Base-by-base conservation (phyloP, 92 coral and sea anemone species). In the Epizoanthus scotinus region DNA sequence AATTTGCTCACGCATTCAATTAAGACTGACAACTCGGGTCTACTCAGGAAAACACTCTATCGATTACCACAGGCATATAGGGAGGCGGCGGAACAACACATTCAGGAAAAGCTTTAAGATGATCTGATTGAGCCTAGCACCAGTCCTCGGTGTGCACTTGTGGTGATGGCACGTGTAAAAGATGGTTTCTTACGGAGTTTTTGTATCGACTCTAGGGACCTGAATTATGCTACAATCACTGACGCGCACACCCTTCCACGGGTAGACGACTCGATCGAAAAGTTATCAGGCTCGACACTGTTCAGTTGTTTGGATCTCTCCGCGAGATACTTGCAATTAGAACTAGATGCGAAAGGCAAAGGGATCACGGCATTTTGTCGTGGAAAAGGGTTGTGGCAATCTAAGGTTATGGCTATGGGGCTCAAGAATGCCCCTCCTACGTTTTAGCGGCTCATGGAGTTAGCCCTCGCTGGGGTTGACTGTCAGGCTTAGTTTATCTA, bases 401-500 rank as follows among this genome's bases (percentile, higher is more conserved):
- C 28, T 28, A 68, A 53, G 19, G 74, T 64, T 0, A 79, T 79
- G 74, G n/a, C 75, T 2, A 26, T 79, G 22, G 52, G 75, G 0
- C 58, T 78, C 2, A 44, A 34, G 26, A 63, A 63, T 18, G 83
- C 72, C n/a, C 73, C 73, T 26, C 60, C 73, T 13, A 64, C 73
- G 1, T 79, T 79, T 19, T 57, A 67, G 56, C 78, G 24, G 38
- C 85, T 55, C n/a, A 83, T 83, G 86, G 82, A 83, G 55, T 5
- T 56, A 22, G 82, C 55, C 7, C 53, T 83, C 0, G 10, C 26
- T 8, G 80, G 66, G 1, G 64, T 73, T 53, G 67, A 73, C 65
- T 70, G 75, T 9, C 29, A n/a, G n/a, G 28, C n/a, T 67, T 49
- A 60, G 62, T 78, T 12, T 63, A 65, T 28, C 40, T 79, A 5